Evolutionary conservation across 2,888 invertebrate genomes (phyloP), one percentile per base, ranked within the genome.

Genomic region (Lasioglossum zephyrum): DNA sequence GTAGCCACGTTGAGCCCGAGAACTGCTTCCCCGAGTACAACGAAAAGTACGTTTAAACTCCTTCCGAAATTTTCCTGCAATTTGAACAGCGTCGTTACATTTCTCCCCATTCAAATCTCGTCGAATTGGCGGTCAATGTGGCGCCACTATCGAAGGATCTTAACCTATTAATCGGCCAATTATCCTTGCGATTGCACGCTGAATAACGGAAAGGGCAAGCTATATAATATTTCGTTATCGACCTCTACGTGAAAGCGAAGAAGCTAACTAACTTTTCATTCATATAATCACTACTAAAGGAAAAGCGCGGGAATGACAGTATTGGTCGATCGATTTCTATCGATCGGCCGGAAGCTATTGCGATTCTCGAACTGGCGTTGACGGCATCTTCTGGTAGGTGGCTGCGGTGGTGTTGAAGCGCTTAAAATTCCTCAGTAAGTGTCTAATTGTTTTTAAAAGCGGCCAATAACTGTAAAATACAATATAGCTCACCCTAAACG

Each of bases 31-130:
- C 47, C 87, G 81, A 47, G 90, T 82, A 77, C 94, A 94, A 80
- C 94, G 93, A 86, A 96, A 95, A 3, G 95, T 95, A 16, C 95
- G 94, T 13, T 93, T 94, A 90, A 96, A 96, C 88, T 95, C 96
- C 85, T 95, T 95, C 4, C 95, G 95, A 92, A 95, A 96, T 93
- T 96, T 96, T 9, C 95, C 96, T 96, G 93, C 9, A 93, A 94
- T 49, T 36, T 80, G 82, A 76, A 82, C 77, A 13, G 5, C 9
- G 22, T 53, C 22, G 36, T 76, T 66, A 31, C 53, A 57, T 79
- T 31, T 39, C 57, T n/a, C 18, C 63, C 18, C 31, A 63, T 63
- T 57, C 11, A 57, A 57, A 57, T 57, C 57, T n/a, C n/a, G 4
- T 57, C 4, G 57, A 57, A 18, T 16, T 63, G 31, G 63, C 63